Evolutionary conservation across 2,797 vertebrate genomes (phyloP).

Genomic region (Okamejei kenojei): DNA sequence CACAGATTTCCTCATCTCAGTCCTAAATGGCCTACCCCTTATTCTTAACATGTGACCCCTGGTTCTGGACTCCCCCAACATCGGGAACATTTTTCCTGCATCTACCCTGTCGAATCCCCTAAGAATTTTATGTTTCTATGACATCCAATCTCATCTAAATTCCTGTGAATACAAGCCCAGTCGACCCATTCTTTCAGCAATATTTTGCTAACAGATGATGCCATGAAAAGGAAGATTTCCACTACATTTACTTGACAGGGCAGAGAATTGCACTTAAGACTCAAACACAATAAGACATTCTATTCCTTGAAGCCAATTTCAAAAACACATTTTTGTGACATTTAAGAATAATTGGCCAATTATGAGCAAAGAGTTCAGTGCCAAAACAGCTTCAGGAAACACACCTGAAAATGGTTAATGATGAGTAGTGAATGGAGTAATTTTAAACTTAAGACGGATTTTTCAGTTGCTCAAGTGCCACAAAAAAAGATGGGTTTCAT

Average conservation of each 20-base stretch:
- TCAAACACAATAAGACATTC: neutral
- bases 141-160: too few species aligned
- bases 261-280: neutral
- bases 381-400: neutral
- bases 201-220: neutral
- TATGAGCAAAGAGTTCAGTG: neutral
- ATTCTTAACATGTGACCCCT: too few species aligned
- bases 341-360: neutral
- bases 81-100: too few species aligned
- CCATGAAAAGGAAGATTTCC: neutral
- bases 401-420: neutral
- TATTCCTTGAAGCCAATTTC: slow-evolving; percentile 8
- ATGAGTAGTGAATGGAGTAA: neutral
- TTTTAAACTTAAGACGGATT: neutral
- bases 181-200: too few species aligned
- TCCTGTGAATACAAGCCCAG: too few species aligned
- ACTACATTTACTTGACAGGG: neutral
- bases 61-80: too few species aligned
- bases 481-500: neutral
- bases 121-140: too few species aligned
- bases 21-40: too few species aligned
- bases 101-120: too few species aligned
- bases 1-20: too few species aligned
- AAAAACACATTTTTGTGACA: neutral
- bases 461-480: neutral